Base-by-base conservation (phyloP, 2,113 vertebrate species). In the Gavia stellata region DNA sequence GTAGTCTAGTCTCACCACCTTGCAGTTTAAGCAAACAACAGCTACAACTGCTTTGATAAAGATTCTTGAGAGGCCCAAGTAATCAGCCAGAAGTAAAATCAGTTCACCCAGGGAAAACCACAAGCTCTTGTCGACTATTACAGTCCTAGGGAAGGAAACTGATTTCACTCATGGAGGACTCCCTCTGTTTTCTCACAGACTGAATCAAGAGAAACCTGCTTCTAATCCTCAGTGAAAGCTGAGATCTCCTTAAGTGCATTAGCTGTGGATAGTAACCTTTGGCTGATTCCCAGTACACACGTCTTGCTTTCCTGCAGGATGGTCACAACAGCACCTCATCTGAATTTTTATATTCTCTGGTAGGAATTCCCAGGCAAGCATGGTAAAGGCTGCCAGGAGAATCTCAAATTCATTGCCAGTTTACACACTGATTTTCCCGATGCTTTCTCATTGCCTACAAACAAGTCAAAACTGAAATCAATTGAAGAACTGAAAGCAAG, bases 401-500 rank as follows among this genome's bases (percentile, higher is more conserved):
- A 77, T 71, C 65, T 85, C 36, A 18, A 63, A 79, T 84, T 91
- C 70, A 80, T 47, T 94, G 28, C 44, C 68, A 80, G 36, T 65
- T 92, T 96, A 87, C 45, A 47, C 40, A 74, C 3, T 47, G 72
- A 47, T 33, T 84, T 91, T 79, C n/a, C 38, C 5, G 1, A 16
- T 71, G 86, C 4, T 81, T 94, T 84, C 47, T 78, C 42, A 38
- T 89, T 1, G 1, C 24, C 29, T 7, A 42, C 52, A 88, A 83
- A 86, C 29, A 86, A 84, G 45, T 67, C n/a, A 95, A 94, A 95
- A 88, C 36, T 29, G 28, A 91, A 88, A 86, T 62, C 38, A 86
- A 45, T 23, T 68, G 38, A 93, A 66, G 36, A 94, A 52, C 5
- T 24, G 19, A 83, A 86, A 77, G 17, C 13, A 73, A 87, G 24